These are phyloP conservation scores for Peromyscus leucopus DNA, from an alignment of 2,113 vertebrate species.

Conservation along the genomic window DNA sequence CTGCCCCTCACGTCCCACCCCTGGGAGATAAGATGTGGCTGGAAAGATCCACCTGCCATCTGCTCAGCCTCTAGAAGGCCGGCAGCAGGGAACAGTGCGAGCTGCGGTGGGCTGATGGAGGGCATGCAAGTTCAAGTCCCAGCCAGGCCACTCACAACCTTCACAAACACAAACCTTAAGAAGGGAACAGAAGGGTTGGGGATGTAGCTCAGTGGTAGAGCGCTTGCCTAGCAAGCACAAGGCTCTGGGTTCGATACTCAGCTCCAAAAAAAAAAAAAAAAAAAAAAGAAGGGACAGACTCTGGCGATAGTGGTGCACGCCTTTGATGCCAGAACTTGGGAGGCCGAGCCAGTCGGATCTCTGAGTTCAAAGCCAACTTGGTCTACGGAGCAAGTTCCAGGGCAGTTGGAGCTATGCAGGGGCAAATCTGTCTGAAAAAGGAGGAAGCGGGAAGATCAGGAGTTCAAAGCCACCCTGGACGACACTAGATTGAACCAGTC, in stretches of 20 bases:
- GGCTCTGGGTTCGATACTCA: no score
- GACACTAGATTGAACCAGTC: no score
- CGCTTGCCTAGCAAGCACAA: no score
- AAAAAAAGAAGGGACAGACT: no score
- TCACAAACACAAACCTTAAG: fast-evolving
- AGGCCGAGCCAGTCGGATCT: background rate
- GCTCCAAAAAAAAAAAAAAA: no score
- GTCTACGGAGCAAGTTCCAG: background rate
- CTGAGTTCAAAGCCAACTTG: background rate
- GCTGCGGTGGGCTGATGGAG: fast-evolving
- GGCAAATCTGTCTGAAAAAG: background rate
- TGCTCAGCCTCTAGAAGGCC: background rate
- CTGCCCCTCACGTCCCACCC: background rate
- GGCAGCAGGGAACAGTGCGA: background rate
- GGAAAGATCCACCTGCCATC: background rate
- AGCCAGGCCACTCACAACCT: background rate
- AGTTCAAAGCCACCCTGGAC: no score
- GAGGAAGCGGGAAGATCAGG: no score
- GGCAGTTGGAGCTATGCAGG: no score
- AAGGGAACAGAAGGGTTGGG: no score
- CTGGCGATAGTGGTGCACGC: background rate
- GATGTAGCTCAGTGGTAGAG: no score
- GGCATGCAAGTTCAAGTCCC: background rate
- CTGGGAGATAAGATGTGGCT: background rate
- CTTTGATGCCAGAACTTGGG: background rate